Conservation (phyloP, 2,888 invertebrate genomes). For the Diplolepis rosae region DNA sequence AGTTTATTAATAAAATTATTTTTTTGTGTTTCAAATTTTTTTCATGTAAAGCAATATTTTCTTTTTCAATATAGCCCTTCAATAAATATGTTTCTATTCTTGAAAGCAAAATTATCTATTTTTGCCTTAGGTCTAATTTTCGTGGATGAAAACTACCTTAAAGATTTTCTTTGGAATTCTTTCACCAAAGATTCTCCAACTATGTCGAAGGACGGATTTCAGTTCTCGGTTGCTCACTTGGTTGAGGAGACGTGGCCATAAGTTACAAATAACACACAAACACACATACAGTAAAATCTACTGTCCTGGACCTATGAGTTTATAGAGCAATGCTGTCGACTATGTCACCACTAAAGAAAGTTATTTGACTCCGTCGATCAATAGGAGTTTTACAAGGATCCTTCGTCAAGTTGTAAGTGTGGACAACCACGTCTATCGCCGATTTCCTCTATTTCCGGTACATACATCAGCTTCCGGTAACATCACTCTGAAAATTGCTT, state of each 20-base stretch:
- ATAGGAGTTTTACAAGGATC: constrained; percentile 56
- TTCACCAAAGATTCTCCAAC: constrained; percentile 51
- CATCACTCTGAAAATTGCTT: constrained; percentile 19
- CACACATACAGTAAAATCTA: not conserved
- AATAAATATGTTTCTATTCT: too few relatives aligned
- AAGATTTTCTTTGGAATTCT: constrained; percentile 23
- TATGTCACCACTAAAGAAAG: constrained; percentile 49
- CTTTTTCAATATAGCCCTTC: too few relatives aligned
- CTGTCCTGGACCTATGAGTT: not conserved
- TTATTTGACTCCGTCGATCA: constrained; percentile 53
- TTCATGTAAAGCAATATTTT: too few relatives aligned
- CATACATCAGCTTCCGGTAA: constrained; percentile 29
- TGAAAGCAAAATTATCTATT: too few relatives aligned
- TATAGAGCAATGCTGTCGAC: constrained; percentile 26
- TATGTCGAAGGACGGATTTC: constrained; percentile 46
- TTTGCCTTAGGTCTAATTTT: too few relatives aligned
- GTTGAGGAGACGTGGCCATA: constrained; percentile 41
- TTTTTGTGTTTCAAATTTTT: too few relatives aligned
- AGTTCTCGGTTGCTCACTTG: constrained; percentile 51
- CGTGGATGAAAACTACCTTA: too few relatives aligned
- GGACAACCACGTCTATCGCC: constrained; percentile 23
- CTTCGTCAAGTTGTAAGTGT: constrained; percentile 32
- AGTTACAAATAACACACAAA: constrained; percentile 46
- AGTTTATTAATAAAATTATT: too few relatives aligned
- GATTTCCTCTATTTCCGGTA: constrained; percentile 30